phyloP scores from a whole-genome alignment of 2,113 vertebrate species.

The Rhinolophus ferrumequinum region DNA sequence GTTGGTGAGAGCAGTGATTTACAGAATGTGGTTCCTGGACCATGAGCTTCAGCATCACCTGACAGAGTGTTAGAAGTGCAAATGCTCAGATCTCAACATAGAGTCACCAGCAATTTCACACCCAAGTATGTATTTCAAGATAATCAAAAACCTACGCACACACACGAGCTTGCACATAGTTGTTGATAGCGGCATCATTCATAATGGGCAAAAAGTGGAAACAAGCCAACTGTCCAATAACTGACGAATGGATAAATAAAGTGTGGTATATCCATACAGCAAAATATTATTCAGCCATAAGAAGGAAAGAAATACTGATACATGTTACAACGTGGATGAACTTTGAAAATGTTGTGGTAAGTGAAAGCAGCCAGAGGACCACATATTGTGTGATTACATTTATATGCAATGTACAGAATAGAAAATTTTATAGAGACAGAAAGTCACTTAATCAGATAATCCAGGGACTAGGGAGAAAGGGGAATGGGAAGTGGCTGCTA shows the following conservation, averaged over 20 bases:
- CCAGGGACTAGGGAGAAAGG: background rate
- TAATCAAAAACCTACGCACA: background rate
- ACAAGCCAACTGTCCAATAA: no score
- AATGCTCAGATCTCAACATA: background rate
- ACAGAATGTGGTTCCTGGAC: background rate
- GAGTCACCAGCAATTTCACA: background rate
- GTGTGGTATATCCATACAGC: background rate
- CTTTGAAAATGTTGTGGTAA: background rate
- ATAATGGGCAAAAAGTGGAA: no score
- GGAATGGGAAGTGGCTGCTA: background rate
- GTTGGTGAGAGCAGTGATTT: background rate
- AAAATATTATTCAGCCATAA: background rate
- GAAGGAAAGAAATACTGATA: background rate
- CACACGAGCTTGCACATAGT: background rate
- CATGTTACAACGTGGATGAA: background rate
- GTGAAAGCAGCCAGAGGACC: background rate
- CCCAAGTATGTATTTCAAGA: background rate
- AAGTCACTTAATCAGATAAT: background rate
- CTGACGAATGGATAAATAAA: no score
- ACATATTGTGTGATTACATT: background rate
- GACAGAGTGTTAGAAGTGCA: background rate
- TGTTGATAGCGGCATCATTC: background rate
- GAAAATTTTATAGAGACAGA: no score
- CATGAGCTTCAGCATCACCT: background rate
- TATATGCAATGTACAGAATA: background rate